These are phyloP conservation scores for Sceliomorpha sp. DNA, from an alignment of 2,888 invertebrate species.

Conservation along the genomic window DNA sequence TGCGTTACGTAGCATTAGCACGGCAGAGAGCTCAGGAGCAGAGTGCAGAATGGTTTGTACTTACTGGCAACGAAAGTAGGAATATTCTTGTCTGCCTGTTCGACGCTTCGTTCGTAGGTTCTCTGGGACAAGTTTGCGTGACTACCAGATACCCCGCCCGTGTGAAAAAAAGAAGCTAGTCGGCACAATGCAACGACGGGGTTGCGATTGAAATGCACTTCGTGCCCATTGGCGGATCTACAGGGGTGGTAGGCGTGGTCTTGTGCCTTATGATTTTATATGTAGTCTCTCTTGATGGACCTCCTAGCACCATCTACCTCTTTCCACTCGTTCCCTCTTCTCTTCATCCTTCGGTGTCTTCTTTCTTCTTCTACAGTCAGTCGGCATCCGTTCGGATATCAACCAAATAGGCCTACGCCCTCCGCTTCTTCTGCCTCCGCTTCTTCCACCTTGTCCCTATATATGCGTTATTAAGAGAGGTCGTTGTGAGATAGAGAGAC, in stretches of 20 bases:
- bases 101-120: background rate
- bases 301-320: conserved; percentile 47
- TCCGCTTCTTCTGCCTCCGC: conserved; percentile 55
- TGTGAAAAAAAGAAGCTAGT: conserved; percentile 62
- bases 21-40: background rate
- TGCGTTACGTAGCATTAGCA: background rate
- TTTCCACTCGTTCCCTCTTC: conserved; percentile 41
- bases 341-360: conserved; percentile 14
- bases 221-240: conserved; percentile 69
- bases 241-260: conserved; percentile 78
- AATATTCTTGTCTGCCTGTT: conserved; percentile 57
- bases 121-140: conserved; percentile 37
- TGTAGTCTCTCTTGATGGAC: conserved; percentile 74
- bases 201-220: conserved; percentile 78
- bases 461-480: conserved; percentile 38
- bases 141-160: conserved; percentile 67
- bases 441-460: conserved; percentile 33
- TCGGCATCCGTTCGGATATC: conserved; percentile 64
- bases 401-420: conserved; percentile 66
- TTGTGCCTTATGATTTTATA: conserved; percentile 78
- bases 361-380: conserved; percentile 23
- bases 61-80: conserved; percentile 56
- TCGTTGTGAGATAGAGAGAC: conserved; percentile 37
- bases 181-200: conserved; percentile 75
- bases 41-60: conserved; percentile 31